A percentile compares a stretch with the other conserved stretches of the same genome.
These are phyloP conservation scores for Stramonita haemastoma DNA, from an alignment of 2,888 invertebrate species.

Conservation along the genomic window DNA sequence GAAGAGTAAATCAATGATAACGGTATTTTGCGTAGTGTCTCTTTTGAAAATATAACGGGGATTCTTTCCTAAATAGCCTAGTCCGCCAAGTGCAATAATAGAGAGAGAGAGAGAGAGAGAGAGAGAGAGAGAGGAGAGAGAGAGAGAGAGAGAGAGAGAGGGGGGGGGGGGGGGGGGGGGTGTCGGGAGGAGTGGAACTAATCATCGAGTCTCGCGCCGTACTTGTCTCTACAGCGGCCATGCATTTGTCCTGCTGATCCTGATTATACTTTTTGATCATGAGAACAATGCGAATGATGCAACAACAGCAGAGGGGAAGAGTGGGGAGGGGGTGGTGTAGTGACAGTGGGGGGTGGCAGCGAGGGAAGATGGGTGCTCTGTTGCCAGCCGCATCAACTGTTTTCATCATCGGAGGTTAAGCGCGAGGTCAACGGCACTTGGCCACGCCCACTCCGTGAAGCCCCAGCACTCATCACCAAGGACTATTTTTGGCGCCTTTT, in stretches of 20 bases:
- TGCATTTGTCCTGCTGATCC: background rate
- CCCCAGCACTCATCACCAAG: background rate
- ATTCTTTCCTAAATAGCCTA: too few species aligned
- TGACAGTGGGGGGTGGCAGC: background rate
- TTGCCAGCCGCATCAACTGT: background rate
- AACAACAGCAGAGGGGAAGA: background rate
- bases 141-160: too few species aligned
- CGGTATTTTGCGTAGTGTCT: too few species aligned
- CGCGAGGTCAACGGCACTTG: background rate
- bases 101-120: background rate
- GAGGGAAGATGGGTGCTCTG: background rate
- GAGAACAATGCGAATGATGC: background rate
- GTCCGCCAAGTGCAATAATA: too few species aligned
- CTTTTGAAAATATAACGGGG: too few species aligned
- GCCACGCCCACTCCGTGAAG: constrained; percentile 17
- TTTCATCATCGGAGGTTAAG: background rate
- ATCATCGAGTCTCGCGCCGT: background rate
- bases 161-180: too few species aligned
- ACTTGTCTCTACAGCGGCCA: background rate
- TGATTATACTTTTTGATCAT: background rate
- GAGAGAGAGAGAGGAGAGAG: too few species aligned
- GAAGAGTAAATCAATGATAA: too few species aligned
- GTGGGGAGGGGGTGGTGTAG: background rate
- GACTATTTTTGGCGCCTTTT: constrained; percentile 16
- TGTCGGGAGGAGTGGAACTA: too few species aligned